Conservation (phyloP, 2,113 vertebrate genomes). For the Melanostigma gelatinosum region DNA sequence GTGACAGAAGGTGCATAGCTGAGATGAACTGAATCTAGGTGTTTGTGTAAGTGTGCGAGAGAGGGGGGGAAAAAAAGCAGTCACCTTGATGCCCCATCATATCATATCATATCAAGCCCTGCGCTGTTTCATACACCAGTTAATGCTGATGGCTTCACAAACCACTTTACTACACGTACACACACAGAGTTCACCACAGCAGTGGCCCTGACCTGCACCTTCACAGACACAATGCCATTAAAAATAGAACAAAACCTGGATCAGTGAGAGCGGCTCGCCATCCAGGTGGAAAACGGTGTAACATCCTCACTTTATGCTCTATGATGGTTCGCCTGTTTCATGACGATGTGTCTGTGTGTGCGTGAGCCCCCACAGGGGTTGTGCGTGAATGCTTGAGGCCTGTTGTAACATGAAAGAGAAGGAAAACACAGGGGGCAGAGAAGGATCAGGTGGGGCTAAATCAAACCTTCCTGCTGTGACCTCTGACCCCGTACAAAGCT, state of each 20-base stretch:
- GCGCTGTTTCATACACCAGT: conserved; percentile 74
- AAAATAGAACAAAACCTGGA: conserved; percentile 77
- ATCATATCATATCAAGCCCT: conserved; percentile 62
- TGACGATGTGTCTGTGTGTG: conserved; percentile 33
- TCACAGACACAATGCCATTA: conserved; percentile 74
- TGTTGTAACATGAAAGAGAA: conserved; percentile 78
- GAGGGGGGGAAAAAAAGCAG: conserved; percentile 32
- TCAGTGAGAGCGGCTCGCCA: conserved; percentile 55
- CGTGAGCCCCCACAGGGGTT: conserved; percentile 61
- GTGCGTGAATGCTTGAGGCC: conserved; percentile 72
- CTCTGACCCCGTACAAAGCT: conserved; percentile 69
- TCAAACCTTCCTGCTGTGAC: conserved; percentile 70
- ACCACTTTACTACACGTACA: conserved; percentile 66
- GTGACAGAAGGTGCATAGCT: conserved; percentile 69
- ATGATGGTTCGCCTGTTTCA: conserved; percentile 62
- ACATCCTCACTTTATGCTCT: conserved; percentile 64
- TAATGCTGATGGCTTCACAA: conserved; percentile 79
- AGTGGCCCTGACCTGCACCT: conserved; percentile 56
- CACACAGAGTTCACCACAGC: conserved; percentile 48
- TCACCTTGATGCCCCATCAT: conserved; percentile 70
- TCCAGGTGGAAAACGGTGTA: conserved; percentile 66
- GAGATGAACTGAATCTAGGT: conserved; percentile 70
- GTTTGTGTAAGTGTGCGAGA: conserved; percentile 41
- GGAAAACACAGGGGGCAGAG: conserved; percentile 63
- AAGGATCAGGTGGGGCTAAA: conserved; percentile 73